Evolutionary conservation across 2,797 vertebrate genomes (phyloP).

Genomic region (Mormyrus proboscirostris): DNA sequence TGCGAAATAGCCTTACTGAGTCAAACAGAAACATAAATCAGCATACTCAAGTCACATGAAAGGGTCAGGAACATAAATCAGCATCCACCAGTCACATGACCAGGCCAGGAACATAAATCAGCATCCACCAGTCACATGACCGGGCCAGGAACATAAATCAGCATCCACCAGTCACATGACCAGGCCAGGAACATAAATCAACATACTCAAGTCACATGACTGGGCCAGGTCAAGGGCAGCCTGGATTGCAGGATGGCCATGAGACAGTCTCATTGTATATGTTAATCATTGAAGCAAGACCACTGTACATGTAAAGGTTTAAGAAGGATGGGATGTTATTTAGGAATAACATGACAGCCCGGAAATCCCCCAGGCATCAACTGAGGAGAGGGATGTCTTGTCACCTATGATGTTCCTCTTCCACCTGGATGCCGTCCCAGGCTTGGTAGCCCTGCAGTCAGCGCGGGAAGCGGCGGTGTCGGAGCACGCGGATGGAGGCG

Average conservation of each 20-base stretch:
- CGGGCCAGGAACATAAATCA: not conserved
- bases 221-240: not conserved
- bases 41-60: not conserved
- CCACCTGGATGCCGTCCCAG: not conserved
- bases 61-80: not conserved
- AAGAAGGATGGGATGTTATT: not conserved
- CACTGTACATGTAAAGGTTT: not conserved
- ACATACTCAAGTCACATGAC: not conserved
- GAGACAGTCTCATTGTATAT: not conserved
- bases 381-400: not conserved
- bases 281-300: not conserved
- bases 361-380: not conserved
- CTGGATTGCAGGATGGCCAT: not conserved
- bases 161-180: not conserved
- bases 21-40: not conserved
- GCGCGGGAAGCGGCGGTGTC: conserved; percentile 65
- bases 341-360: not conserved
- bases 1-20: not conserved
- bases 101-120: not conserved
- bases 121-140: not conserved
- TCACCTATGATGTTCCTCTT: not conserved
- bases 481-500: conserved; percentile 73
- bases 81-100: not conserved
- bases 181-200: not conserved
- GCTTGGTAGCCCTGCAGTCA: conserved; percentile 41